Conservation (phyloP, 37 sponge, comb jelly and placozoan genomes). For the Halisarca cf. caerulea region DNA sequence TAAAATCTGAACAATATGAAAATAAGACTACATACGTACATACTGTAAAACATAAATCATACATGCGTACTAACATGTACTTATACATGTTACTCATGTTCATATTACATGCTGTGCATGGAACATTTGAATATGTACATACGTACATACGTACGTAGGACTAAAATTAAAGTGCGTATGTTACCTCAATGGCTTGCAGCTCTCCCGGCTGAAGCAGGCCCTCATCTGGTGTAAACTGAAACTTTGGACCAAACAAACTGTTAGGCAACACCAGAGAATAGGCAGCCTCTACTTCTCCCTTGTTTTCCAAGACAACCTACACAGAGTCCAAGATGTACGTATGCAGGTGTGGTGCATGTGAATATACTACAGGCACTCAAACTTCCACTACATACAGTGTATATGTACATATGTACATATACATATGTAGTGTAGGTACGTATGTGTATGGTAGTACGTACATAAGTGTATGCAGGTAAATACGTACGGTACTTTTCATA, state of each 20-base stretch:
- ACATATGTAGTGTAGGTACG: background rate
- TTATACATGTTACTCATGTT: background rate
- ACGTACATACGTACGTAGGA: background rate
- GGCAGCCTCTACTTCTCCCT: conserved; percentile 84
- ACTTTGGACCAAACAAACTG: conserved; percentile 87
- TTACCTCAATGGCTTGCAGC: conserved; percentile 91
- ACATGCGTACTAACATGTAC: background rate
- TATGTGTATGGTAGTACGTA: background rate
- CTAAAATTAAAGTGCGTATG: conserved; percentile 5
- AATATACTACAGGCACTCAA: background rate
- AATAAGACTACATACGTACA: conserved; percentile 25
- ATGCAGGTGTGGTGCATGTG: background rate
- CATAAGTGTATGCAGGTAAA: background rate
- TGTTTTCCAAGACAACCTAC: conserved; percentile 90
- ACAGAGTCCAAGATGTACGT: background rate
- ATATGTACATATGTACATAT: background rate
- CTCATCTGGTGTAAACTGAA: conserved; percentile 80
- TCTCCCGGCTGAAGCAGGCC: conserved; percentile 85
- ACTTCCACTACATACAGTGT: background rate
- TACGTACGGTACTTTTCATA: no score
- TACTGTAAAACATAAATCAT: background rate
- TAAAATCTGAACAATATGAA: no score
- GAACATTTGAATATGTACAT: background rate
- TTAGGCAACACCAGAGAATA: conserved; percentile 46
- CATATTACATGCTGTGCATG: background rate